phyloP scores from a whole-genome alignment of 2,113 vertebrate species.

The Zosterops hypoxanthus region DNA sequence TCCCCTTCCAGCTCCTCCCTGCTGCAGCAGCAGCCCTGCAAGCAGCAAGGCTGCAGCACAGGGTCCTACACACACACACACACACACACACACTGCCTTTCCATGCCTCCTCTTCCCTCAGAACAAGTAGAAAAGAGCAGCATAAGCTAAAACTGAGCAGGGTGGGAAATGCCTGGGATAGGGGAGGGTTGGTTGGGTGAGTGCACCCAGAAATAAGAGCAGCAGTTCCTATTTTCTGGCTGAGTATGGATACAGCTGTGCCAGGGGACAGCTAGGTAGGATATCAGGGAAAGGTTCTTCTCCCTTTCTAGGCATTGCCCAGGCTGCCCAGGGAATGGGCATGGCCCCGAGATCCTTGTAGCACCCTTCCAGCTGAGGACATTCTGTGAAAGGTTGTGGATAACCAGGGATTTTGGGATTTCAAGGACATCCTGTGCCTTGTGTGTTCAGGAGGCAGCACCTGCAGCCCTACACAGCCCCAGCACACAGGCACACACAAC shows the following conservation, averaged over 20 bases:
- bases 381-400: not conserved
- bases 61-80: accelerated
- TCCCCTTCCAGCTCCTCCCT: not conserved
- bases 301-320: not conserved
- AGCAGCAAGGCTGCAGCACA: accelerated
- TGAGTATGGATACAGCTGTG: not conserved
- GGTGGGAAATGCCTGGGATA: not conserved
- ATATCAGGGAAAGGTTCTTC: not conserved
- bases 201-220: not conserved
- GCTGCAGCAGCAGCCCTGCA: not conserved
- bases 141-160: not conserved
- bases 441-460: not conserved
- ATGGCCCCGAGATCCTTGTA: accelerated
- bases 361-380: not conserved
- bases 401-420: not conserved
- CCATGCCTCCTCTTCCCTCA: not conserved
- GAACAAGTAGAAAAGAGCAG: not conserved
- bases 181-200: not conserved
- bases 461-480: not conserved
- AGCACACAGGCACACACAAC: not conserved
- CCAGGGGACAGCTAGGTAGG: not conserved
- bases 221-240: not conserved
- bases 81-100: accelerated
- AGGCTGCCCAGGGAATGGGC: not conserved
- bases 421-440: not conserved